A percentile compares a stretch with the other conserved stretches of the same genome.
Evolutionary conservation across 2,888 invertebrate genomes (phyloP).

Genomic region (Odiellus spinosus): DNA sequence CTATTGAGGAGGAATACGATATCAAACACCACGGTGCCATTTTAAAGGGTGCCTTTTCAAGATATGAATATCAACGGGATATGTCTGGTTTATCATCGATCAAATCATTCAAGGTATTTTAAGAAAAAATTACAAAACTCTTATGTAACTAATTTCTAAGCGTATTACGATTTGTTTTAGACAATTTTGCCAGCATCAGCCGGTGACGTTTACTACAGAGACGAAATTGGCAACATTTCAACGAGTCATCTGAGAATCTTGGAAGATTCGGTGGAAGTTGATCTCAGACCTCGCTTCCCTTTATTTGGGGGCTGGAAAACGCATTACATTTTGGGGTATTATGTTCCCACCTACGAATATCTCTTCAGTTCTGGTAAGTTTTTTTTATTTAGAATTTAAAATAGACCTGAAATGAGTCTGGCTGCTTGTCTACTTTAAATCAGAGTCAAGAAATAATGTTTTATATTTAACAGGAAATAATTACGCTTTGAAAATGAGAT

Average conservation of each 20-base stretch:
- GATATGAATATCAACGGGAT: constrained; percentile 93
- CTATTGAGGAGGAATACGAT: constrained; percentile 85
- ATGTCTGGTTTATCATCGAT: constrained; percentile 73
- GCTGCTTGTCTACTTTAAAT: background rate
- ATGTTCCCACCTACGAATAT: constrained; percentile 93
- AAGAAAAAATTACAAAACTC: background rate
- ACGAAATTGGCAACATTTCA: constrained; percentile 97
- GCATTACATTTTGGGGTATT: constrained; percentile 89
- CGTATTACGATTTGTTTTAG: constrained; percentile 21
- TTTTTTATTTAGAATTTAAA: background rate
- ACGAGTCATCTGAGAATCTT: constrained; percentile 79
- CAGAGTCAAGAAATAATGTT: background rate
- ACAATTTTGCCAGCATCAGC: constrained; percentile 61
- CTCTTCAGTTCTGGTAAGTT: constrained; percentile 52
- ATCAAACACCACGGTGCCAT: constrained; percentile 81
- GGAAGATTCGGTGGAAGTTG: constrained; percentile 85
- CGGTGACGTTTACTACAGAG: constrained; percentile 87
- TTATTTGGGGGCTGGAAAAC: constrained; percentile 99
- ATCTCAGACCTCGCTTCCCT: constrained; percentile 90
- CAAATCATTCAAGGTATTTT: constrained; percentile 62
- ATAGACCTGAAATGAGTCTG: background rate
- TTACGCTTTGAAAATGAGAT: constrained; percentile 74
- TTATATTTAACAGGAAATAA: constrained; percentile 35
- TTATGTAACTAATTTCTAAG: background rate
- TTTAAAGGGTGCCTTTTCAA: constrained; percentile 76